Evolutionary conservation across 2,797 vertebrate genomes (phyloP), one percentile per base, ranked within the genome.

Genomic region (Malurus splendens): DNA sequence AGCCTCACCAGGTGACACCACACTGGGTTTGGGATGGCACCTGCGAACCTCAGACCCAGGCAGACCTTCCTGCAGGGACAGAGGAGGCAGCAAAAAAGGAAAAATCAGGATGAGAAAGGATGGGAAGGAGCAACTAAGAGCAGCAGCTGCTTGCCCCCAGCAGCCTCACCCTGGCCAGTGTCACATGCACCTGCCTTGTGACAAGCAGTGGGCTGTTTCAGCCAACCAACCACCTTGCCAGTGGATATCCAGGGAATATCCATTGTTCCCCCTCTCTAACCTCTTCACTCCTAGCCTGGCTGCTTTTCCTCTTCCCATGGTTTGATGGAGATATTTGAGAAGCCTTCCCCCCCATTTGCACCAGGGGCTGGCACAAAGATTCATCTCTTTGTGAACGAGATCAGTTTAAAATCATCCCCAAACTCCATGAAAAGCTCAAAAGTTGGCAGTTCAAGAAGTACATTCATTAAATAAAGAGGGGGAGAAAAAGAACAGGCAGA

Each of bases 391-490:
- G 38, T 89, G 83, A 90, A 84, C 59, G 6, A 85, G 93, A 55
- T 78, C 89, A 78, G 48, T 84, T 86, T 67, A 81, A 94, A 93
- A 94, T 60, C 33, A 55, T 66, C 73, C 62, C 74, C 60, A 84
- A 91, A 88, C 77, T 89, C 79, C 32, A 55, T 30, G 67, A 4
- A 3, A 71, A 91, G 83, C 87, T 70, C 77, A 77, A 47, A 79
- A 91, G 87, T 65, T 89, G 91, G 72, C 91, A 93, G 77, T 84
- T 92, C 77, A 93, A 91, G 91, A 42, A 90, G 78, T 39, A 81
- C 80, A 76, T 93, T 96, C 86, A 93, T 95, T 95, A 95, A 93
- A 87, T 89, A 90, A 92, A 86, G 45, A 56, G 25, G 12, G 59
- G 19, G 38, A 81, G 41, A 61, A 72, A 79, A 84, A 86, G 75